These are phyloP conservation scores for Drosophila bifasciata DNA, from an alignment of 1,140 invertebrate genomes.

Conservation along the genomic window DNA sequence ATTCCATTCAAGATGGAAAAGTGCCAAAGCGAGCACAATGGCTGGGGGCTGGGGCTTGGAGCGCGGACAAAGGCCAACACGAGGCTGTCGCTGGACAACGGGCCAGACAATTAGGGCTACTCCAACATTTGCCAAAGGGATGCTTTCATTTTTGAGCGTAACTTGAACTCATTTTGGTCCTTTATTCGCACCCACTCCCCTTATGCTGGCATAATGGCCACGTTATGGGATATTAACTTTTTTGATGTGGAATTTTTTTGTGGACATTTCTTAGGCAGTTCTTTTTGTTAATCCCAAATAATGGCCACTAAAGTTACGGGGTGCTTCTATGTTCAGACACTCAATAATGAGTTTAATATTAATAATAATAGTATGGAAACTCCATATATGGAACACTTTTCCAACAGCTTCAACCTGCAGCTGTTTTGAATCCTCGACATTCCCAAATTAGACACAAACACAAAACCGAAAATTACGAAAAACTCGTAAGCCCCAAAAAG, in stretches of 20 bases:
- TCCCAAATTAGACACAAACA: too few species aligned
- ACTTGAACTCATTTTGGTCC: constrained; percentile 52
- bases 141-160: constrained; percentile 49
- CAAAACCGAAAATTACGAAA: too few species aligned
- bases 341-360: too few species aligned
- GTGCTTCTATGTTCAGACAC: too few species aligned
- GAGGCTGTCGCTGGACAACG: constrained; percentile 1
- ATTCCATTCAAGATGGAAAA: constrained; percentile 59
- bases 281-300: background rate
- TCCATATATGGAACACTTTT: too few species aligned
- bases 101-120: constrained; percentile 41
- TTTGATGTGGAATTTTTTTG: constrained; percentile 34
- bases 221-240: constrained; percentile 61
- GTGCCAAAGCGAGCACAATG: constrained; percentile 16
- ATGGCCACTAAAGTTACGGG: too few species aligned
- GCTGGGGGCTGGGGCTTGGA: constrained; percentile 12
- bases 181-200: background rate
- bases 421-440: too few species aligned
- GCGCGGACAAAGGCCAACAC: constrained; percentile 20
- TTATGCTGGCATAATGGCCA: constrained; percentile 28
- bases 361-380: too few species aligned
- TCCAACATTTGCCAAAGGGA: constrained; percentile 40
- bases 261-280: constrained; percentile 4
- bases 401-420: too few species aligned
- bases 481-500: too few species aligned